Conservation (phyloP, 2,797 vertebrate species). For the Heliangelus exortis region DNA sequence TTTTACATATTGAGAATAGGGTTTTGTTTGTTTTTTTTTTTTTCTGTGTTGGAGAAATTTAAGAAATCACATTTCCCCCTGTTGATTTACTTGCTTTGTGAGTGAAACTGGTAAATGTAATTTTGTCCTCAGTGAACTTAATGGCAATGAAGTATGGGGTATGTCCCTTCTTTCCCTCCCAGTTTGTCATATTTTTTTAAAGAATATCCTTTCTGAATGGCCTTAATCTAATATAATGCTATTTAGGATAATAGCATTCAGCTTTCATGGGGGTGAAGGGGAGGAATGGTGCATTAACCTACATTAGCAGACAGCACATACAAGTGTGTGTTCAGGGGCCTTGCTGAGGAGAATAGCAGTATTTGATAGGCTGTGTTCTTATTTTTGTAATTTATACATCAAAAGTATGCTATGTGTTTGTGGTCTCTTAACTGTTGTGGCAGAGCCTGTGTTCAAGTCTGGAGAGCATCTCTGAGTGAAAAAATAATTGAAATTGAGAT, state of each 20-base stretch:
- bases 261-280: background rate
- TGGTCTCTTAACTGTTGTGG: background rate
- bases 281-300: slow-evolving; percentile 29
- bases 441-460: background rate
- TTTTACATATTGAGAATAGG: background rate
- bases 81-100: background rate
- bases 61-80: background rate
- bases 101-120: background rate
- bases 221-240: slow-evolving; percentile 49
- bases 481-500: background rate
- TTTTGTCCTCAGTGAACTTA: background rate
- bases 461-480: background rate
- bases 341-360: background rate
- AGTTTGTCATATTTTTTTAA: background rate
- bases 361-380: background rate
- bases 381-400: background rate
- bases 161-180: background rate
- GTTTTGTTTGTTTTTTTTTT: background rate
- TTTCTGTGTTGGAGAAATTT: background rate
- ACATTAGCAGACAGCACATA: background rate
- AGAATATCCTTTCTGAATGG: slow-evolving; percentile 10
- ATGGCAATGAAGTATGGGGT: background rate
- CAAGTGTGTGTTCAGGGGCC: background rate
- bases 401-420: background rate
- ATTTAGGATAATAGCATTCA: slow-evolving; percentile 34